Conservation (phyloP, 2,888 invertebrate species). For the Platycheirus rosarum region DNA sequence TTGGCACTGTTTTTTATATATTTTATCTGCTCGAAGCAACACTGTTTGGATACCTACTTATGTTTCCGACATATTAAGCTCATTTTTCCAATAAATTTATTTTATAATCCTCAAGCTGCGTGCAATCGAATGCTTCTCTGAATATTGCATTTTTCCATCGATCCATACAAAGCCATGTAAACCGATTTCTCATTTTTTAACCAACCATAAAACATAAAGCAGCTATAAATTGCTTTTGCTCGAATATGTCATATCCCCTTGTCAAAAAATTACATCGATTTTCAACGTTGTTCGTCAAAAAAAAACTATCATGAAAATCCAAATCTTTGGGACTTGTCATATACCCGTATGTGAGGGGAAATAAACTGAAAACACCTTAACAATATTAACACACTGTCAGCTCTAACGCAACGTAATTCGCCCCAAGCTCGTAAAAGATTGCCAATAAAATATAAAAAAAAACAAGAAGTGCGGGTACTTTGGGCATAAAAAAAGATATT, state of each 20-base stretch:
- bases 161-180: slow-evolving; percentile 18
- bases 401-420: slow-evolving; percentile 45
- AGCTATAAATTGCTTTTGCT: slow-evolving; percentile 30
- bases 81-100: slow-evolving; percentile 37
- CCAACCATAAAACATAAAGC: slow-evolving; percentile 43
- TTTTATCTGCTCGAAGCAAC: slow-evolving; percentile 10
- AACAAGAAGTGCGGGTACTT: background rate
- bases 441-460: slow-evolving; percentile 33
- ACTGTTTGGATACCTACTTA: slow-evolving; percentile 5
- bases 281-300: background rate
- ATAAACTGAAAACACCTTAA: slow-evolving; percentile 44
- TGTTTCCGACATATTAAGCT: slow-evolving; percentile 35
- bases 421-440: slow-evolving; percentile 44
- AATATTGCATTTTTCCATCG: slow-evolving; percentile 35
- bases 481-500: slow-evolving; percentile 9
- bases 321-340: slow-evolving; percentile 19
- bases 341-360: slow-evolving; percentile 19
- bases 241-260: slow-evolving; percentile 49
- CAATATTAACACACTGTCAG: slow-evolving; percentile 64
- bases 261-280: slow-evolving; percentile 43
- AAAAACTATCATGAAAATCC: too few species aligned
- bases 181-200: slow-evolving; percentile 17
- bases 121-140: slow-evolving; percentile 18
- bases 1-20: slow-evolving; percentile 17
- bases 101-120: slow-evolving; percentile 38